Evolutionary conservation across 2,113 vertebrate genomes (phyloP).

Genomic region (Martes martes): DNA sequence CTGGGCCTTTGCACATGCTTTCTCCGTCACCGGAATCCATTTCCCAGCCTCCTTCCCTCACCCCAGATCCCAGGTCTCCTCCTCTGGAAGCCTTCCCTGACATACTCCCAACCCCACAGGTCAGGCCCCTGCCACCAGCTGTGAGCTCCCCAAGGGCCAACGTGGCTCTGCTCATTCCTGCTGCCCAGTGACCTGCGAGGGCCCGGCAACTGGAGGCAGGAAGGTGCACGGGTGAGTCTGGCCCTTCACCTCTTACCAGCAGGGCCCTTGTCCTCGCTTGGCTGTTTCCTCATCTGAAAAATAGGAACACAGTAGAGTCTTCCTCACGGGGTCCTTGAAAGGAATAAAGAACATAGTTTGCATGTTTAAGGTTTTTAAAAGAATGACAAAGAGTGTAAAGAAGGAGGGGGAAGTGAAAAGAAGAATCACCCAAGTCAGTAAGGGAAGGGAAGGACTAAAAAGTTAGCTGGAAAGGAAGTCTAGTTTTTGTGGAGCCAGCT

Average conservation of each 20-base stretch:
- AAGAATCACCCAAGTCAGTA: not conserved
- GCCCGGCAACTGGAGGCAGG: not conserved
- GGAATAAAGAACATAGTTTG: not conserved
- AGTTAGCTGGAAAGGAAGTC: not conserved
- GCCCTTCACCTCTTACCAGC: not conserved
- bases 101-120: not conserved
- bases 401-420: not conserved
- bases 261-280: not conserved
- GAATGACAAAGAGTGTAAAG: not conserved
- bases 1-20: not conserved
- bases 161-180: not conserved
- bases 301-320: not conserved
- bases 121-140: not conserved
- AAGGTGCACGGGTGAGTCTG: not conserved
- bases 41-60: not conserved
- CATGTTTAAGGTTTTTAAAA: slow-evolving; percentile 15
- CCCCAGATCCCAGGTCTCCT: not conserved
- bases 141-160: not conserved
- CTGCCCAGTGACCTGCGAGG: not conserved
- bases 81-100: not conserved
- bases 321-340: not conserved
- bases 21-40: not conserved
- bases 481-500: not conserved
- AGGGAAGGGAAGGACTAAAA: not conserved
- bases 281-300: not conserved